Base-by-base conservation (phyloP, 1,140 invertebrate genomes). In the Muscidifurax raptorellus region DNA sequence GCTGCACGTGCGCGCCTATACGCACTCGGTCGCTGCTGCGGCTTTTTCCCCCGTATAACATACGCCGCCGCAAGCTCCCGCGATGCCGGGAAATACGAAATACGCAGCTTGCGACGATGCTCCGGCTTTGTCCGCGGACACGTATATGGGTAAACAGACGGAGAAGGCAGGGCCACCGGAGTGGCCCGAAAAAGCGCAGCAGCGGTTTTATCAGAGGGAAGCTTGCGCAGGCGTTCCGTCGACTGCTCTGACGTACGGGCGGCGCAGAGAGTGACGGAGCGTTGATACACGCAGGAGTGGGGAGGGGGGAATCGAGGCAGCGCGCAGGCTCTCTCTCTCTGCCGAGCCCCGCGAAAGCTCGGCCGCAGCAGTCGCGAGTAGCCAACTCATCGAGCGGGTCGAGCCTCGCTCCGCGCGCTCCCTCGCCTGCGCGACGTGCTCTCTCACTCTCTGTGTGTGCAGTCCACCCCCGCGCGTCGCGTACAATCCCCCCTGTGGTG, bases 371-470 rank as follows among this genome's bases (percentile, higher is more conserved):
- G 91, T 92, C 89, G 89, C 89, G 90, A 92, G 89, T 90, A 86
- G 88, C 87, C 90, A 90, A 91, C 90, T 89, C 90, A 84, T 87
- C 89, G 91, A 90, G 90, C 88, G 90, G 89, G 88, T 89, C 88
- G 87, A 85, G 87, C 86, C 84, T 47, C 80, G 27, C 71, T 6
- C 25, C 28, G 27, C 74, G 83, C 22, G 71, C 52, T n/a, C 18
- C 52, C 47, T 52, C 47, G 47, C 18, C 47, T 3, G 5, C 13
- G 52, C 52, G 52, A 59, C 52, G 15, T 22, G 52, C 52, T 59
- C 52, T 22, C 52, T 59, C 22, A 4, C 79, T 81, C 44, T 40
- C 44, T 75, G 74, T 47, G 67, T 81, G 79, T n/a, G n/a, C n/a
- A n/a, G n/a, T n/a, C n/a, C 36, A 47, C 28, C 44, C 36, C 36